Base-by-base conservation (phyloP, 2,888 invertebrate species). In the Sceliomorpha sp. region DNA sequence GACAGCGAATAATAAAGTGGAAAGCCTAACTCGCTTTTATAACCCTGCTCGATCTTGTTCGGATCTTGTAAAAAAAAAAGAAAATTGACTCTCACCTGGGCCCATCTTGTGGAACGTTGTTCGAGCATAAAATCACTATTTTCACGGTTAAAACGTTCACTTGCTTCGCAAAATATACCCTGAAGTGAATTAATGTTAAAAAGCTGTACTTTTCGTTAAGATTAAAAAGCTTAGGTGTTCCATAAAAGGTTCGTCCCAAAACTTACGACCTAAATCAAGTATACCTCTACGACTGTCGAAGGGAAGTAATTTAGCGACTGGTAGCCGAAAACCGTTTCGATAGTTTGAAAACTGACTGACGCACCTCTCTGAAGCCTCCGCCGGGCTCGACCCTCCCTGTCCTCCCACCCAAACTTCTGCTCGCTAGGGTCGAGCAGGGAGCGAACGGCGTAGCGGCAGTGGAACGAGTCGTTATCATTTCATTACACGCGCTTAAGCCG, bases 391-490 rank as follows among this genome's bases (percentile, higher is more conserved):
- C 51, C 20, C 20, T 20, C 20, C 5, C 5, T n/a, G 8, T 1
- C 10, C 37, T 37, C 51, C 51, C 31, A 13, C 32, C n/a, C 53
- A 59, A 58, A 60, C 69, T 66, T 59, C 62, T 45, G 36, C 31
- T 37, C 50, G 12, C 39, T 17, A 48, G 26, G 12, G 15, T 24
- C 7, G 17, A 39, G 39, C 20, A n/a, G n/a, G n/a, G 26, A 51
- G 59, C 67, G 71, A 68, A 56, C 53, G 69, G 40, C 74, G 73
- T 71, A 73, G 55, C 53, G 69, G 40, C 74, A 72, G 70, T 73
- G 75, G 72, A 74, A 72, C 70, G 72, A 69, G 73, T 76, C 79
- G 78, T 82, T 83, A 83, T 77, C 79, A 77, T 83, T 81, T 80
- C 78, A 81, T 84, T 81, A 80, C 76, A 56, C 51, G 73, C 69